Conservation (phyloP, 2,797 vertebrate species). For the Hemibagrus guttatus region DNA sequence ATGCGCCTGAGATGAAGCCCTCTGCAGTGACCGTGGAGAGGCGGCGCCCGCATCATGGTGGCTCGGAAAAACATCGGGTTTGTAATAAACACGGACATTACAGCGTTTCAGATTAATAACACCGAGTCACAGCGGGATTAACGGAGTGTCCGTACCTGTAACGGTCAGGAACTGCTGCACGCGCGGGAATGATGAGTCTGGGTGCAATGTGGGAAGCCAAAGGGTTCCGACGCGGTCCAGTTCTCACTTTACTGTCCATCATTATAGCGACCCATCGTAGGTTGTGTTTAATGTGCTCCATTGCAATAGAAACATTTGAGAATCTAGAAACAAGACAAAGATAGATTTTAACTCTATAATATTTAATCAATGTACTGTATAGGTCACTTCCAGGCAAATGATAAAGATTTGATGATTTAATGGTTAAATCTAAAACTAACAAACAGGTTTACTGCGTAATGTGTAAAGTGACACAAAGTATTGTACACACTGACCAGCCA, state of each 20-base stretch:
- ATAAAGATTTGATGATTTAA: too few species aligned
- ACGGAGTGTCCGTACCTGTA: conserved; percentile 2
- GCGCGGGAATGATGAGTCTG: not conserved
- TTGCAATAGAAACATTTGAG: too few species aligned
- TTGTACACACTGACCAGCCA: too few species aligned
- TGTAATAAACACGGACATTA: not conserved
- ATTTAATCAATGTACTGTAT: too few species aligned
- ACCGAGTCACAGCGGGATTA: not conserved
- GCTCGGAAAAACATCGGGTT: not conserved
- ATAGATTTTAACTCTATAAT: too few species aligned
- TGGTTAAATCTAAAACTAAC: too few species aligned
- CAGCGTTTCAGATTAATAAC: not conserved
- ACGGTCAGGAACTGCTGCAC: not conserved
- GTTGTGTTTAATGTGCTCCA: not conserved
- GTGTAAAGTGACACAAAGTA: too few species aligned
- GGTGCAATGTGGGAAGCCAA: conserved; percentile 29
- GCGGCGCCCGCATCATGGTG: too few species aligned
- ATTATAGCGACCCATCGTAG: too few species aligned
- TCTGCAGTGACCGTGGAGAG: not conserved
- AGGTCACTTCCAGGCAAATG: too few species aligned
- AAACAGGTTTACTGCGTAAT: too few species aligned
- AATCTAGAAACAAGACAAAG: too few species aligned
- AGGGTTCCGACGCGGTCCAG: not conserved
- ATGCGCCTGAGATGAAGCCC: not conserved
- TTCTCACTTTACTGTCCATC: not conserved